These are phyloP conservation scores for Timema podura DNA, from an alignment of 2,888 invertebrate genomes.

Conservation along the genomic window DNA sequence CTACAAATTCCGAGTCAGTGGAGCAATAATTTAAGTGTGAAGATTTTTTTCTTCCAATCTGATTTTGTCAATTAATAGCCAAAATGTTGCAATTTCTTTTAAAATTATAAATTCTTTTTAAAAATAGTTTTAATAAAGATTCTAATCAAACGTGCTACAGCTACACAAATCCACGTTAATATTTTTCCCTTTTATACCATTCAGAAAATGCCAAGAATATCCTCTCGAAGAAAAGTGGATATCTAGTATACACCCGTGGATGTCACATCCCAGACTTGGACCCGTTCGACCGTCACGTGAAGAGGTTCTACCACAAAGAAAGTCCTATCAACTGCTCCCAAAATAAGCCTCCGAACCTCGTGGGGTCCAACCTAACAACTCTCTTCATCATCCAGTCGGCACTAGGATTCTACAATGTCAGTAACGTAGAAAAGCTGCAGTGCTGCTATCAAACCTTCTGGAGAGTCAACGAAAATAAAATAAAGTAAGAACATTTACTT, in stretches of 20 bases:
- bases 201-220: too few species aligned
- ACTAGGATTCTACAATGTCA: constrained; percentile 50
- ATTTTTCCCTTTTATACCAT: too few species aligned
- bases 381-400: constrained; percentile 53
- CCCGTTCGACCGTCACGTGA: constrained; percentile 25
- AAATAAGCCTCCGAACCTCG: constrained; percentile 21
- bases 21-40: too few species aligned
- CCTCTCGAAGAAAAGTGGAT: constrained; percentile 20
- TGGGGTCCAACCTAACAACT: constrained; percentile 45
- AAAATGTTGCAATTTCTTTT: too few species aligned
- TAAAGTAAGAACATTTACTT: too few species aligned
- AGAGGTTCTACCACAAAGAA: constrained; percentile 19
- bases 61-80: too few species aligned
- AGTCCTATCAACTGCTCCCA: constrained; percentile 22
- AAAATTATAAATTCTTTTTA: too few species aligned
- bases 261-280: constrained; percentile 30
- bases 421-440: constrained; percentile 45
- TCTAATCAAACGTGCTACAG: too few species aligned
- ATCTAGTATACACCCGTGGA: constrained; percentile 28
- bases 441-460: constrained; percentile 29
- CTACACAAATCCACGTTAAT: too few species aligned
- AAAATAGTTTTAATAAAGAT: too few species aligned
- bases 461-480: constrained; percentile 12
- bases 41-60: too few species aligned
- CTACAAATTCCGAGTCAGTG: too few species aligned